These are phyloP conservation scores for Sander lucioperca DNA, from an alignment of 2,113 vertebrate genomes.

Conservation along the genomic window DNA sequence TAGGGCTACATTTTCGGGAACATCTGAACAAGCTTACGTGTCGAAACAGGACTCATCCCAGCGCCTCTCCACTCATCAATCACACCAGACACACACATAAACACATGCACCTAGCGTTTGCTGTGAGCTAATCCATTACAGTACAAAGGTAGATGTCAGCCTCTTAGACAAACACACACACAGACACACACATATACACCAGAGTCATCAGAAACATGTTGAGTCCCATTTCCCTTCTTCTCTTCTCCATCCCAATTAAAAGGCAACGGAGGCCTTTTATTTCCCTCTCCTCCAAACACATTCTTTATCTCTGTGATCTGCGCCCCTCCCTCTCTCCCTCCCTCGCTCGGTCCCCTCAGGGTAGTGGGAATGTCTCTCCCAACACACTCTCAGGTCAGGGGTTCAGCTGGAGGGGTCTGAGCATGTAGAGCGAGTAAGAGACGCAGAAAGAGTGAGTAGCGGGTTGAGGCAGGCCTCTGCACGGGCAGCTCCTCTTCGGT, in stretches of 20 bases:
- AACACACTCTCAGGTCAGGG: constrained; percentile 82
- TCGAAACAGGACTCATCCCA: constrained; percentile 77
- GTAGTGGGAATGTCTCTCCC: constrained; percentile 80
- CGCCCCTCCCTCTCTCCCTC: constrained; percentile 63
- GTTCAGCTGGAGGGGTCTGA: constrained; percentile 81
- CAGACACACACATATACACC: constrained; percentile 49
- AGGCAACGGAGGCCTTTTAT: constrained; percentile 79
- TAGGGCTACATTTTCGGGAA: constrained; percentile 71
- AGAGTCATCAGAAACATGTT: constrained; percentile 84
- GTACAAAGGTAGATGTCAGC: constrained; percentile 76
- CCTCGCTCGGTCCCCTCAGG: constrained; percentile 69
- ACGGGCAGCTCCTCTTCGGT: constrained; percentile 70
- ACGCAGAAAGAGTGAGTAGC: constrained; percentile 60
- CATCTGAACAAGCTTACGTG: constrained; percentile 73
- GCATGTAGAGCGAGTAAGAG: constrained; percentile 62
- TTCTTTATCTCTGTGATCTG: constrained; percentile 81
- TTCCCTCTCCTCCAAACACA: constrained; percentile 74
- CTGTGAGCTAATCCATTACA: constrained; percentile 77
- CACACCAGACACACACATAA: constrained; percentile 69
- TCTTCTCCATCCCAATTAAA: constrained; percentile 83
- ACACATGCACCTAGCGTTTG: constrained; percentile 59
- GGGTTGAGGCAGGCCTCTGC: constrained; percentile 78
- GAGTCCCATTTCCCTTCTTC: constrained; percentile 80
- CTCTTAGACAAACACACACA: constrained; percentile 64
- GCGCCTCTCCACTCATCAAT: constrained; percentile 73